phyloP scores from a whole-genome alignment of 2,113 vertebrate species.

The Amblyornis subalaris region DNA sequence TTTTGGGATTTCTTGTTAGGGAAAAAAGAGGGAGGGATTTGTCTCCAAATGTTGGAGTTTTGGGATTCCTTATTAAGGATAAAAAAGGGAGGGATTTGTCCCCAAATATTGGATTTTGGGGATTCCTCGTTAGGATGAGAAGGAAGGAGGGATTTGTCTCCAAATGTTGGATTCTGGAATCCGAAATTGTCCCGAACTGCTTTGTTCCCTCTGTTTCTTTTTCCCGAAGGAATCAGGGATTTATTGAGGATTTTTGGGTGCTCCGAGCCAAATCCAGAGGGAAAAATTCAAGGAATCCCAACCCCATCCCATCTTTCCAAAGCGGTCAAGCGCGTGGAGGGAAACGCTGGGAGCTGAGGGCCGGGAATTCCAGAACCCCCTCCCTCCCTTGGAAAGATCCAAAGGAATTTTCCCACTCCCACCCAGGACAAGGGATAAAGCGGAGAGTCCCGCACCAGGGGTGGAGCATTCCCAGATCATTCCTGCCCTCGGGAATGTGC shows the following conservation, averaged over 20 bases:
- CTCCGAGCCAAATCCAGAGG: not conserved
- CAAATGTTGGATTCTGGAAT: not conserved
- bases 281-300: not conserved
- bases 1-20: not conserved
- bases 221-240: not conserved
- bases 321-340: accelerated
- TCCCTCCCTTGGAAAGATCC: not conserved
- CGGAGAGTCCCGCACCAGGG: accelerated
- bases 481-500: not conserved
- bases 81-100: not conserved
- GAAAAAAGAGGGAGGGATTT: not conserved
- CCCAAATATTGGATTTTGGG: not conserved
- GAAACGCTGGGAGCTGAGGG: accelerated
- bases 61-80: not conserved
- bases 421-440: accelerated
- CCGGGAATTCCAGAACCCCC: not conserved
- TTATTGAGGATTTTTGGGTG: not conserved
- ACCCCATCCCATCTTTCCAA: not conserved
- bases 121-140: not conserved
- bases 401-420: not conserved
- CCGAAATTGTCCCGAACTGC: not conserved
- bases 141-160: not conserved
- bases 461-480: not conserved
- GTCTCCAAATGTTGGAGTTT: not conserved
- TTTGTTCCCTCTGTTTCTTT: not conserved